A percentile compares a stretch with the other conserved stretches of the same genome.
Conservation (phyloP, 2,797 vertebrate genomes). For the Rhynchotus rufescens region DNA sequence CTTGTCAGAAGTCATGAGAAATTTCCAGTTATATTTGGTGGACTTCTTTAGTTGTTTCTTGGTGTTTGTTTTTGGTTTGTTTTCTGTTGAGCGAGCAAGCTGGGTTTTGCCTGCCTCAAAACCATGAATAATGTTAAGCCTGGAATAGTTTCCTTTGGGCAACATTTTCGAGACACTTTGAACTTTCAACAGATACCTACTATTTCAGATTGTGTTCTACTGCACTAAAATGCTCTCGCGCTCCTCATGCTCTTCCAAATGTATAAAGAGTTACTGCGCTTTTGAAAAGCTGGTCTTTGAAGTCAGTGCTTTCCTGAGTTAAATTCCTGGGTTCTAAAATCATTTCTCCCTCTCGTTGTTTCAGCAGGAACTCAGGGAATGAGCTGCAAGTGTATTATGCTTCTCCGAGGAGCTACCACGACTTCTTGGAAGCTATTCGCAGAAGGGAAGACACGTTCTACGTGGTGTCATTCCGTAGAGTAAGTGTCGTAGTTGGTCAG, state of each 20-base stretch:
- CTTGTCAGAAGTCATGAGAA: background rate
- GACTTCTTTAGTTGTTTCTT: background rate
- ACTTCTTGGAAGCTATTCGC: constrained; percentile 93
- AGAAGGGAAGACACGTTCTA: constrained; percentile 95
- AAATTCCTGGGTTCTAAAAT: background rate
- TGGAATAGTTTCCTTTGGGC: background rate
- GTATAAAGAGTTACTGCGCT: background rate
- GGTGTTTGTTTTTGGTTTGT: background rate
- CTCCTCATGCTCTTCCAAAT: background rate
- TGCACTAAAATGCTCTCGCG: background rate
- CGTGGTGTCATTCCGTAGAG: constrained; percentile 95
- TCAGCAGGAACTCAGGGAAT: constrained; percentile 84
- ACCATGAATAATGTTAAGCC: background rate
- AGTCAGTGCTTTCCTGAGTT: background rate
- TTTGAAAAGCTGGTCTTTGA: background rate
- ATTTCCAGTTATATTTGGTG: background rate
- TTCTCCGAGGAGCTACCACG: constrained; percentile 88
- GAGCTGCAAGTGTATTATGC: constrained; percentile 96
- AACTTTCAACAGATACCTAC: background rate
- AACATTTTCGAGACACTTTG: background rate
- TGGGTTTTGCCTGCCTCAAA: background rate
- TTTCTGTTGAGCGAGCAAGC: background rate
- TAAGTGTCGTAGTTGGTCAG: constrained; percentile 73
- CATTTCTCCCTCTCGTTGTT: background rate
- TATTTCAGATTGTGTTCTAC: background rate